Evolutionary conservation across 2,888 invertebrate species (phyloP).

Genomic region (Pristionchus entomophagus): DNA sequence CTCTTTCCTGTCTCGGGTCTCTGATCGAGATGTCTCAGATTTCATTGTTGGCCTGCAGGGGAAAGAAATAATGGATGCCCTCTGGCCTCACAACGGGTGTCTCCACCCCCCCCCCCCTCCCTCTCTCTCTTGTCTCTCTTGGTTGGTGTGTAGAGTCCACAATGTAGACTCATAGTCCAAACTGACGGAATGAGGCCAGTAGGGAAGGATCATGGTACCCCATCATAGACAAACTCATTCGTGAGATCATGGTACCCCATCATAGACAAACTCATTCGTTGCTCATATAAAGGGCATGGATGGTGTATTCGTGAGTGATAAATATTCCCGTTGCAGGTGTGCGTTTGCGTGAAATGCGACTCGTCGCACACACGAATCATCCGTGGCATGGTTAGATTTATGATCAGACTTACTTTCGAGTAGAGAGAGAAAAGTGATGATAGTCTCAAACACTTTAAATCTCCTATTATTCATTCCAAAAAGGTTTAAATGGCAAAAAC

Average conservation of each 20-base stretch:
- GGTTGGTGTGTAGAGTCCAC: background rate
- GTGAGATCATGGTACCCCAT: no score
- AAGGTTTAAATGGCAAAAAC: background rate
- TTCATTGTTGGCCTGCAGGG: background rate
- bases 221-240: no score
- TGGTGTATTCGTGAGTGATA: no score
- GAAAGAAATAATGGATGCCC: background rate
- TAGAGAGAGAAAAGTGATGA: background rate
- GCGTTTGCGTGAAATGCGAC: conserved; percentile 45
- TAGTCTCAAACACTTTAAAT: no score
- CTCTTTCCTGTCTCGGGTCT: background rate
- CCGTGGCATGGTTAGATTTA: conserved; percentile 37
- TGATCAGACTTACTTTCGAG: background rate
- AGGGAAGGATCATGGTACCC: no score
- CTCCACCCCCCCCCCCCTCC: background rate
- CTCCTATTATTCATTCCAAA: no score
- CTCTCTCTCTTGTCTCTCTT: no score
- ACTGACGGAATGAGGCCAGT: no score
- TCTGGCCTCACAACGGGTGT: background rate
- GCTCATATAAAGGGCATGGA: no score
- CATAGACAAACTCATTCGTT: no score
- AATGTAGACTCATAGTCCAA: no score
- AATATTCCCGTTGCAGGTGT: conserved; percentile 41
- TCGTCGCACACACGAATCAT: conserved; percentile 37
- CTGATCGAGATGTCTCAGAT: background rate